Evolutionary conservation across 1,140 invertebrate species (phyloP).

Genomic region (Mya arenaria): DNA sequence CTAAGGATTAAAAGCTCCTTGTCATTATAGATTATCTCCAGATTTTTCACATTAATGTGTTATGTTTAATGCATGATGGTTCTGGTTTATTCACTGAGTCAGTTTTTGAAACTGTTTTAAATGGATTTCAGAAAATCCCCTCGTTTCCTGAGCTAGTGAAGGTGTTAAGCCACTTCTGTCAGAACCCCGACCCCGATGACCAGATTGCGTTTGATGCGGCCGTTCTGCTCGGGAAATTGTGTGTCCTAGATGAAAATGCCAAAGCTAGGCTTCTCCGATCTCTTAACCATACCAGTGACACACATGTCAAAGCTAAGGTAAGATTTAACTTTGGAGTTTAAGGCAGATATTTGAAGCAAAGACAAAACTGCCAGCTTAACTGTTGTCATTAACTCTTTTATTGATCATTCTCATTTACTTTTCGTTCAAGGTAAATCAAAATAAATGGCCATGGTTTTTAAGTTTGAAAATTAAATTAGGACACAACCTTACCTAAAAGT

Average conservation of each 20-base stretch:
- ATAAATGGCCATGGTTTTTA: too few species aligned
- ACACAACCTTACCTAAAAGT: too few species aligned
- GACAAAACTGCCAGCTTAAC: too few species aligned
- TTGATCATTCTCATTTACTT: too few species aligned
- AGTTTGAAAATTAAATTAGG: too few species aligned
- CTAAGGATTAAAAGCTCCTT: too few species aligned
- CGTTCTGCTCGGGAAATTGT: slow-evolving; percentile 74
- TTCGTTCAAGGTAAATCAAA: too few species aligned
- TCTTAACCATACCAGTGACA: slow-evolving; percentile 66
- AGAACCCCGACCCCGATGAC: slow-evolving; percentile 76
- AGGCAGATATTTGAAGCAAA: neutral
- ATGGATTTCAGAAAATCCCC: slow-evolving; percentile 68
- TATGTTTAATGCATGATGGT: neutral
- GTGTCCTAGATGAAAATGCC: slow-evolving; percentile 75
- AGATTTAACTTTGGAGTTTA: neutral
- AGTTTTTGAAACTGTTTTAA: neutral
- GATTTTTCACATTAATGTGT: too few species aligned
- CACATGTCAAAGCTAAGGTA: slow-evolving; percentile 76
- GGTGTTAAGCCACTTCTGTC: slow-evolving; percentile 76
- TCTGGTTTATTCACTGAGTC: neutral
- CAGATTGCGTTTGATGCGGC: slow-evolving; percentile 74
- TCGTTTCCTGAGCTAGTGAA: slow-evolving; percentile 75
- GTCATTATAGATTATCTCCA: too few species aligned
- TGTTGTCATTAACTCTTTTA: too few species aligned
- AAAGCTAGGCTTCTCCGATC: slow-evolving; percentile 67